Conservation (phyloP, 23 tunicate species). For the Halocynthia roretzi region DNA sequence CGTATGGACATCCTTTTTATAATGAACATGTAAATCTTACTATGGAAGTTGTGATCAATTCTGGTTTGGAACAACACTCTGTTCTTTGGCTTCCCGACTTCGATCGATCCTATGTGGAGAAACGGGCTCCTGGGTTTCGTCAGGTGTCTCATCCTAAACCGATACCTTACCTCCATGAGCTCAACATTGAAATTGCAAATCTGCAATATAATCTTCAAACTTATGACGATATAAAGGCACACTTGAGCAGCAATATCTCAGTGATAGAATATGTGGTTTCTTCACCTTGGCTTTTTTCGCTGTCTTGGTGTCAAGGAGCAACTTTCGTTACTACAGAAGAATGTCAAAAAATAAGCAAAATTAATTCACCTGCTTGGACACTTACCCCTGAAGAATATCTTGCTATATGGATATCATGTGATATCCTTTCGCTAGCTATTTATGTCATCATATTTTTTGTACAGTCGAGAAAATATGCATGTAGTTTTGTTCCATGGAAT, state of each 20-base stretch:
- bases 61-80: conserved; percentile 35
- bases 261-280: conserved; percentile 30
- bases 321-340: conserved; percentile 44
- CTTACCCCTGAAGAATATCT: conserved; percentile 19
- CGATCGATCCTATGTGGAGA: conserved; percentile 4
- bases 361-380: conserved; percentile 24
- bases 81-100: conserved; percentile 48
- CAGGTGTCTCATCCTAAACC: conserved; percentile 15
- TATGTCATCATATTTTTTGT: conserved; percentile 4
- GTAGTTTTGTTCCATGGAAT: too few species aligned
- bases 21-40: conserved; percentile 17
- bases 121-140: conserved; percentile 48
- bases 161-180: background rate
- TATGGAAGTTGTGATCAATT: conserved; percentile 20
- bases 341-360: conserved; percentile 13
- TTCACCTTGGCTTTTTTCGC: conserved; percentile 43
- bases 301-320: conserved; percentile 68
- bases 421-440: background rate
- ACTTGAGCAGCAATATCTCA: conserved; percentile 14
- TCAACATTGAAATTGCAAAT: conserved; percentile 28
- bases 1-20: conserved; percentile 17
- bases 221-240: conserved; percentile 14
- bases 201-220: conserved; percentile 20
- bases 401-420: conserved; percentile 24
- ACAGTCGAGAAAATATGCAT: background rate